These are phyloP conservation scores for Acanthosepion esculentum DNA, from an alignment of 2,888 invertebrate species.

Conservation along the genomic window DNA sequence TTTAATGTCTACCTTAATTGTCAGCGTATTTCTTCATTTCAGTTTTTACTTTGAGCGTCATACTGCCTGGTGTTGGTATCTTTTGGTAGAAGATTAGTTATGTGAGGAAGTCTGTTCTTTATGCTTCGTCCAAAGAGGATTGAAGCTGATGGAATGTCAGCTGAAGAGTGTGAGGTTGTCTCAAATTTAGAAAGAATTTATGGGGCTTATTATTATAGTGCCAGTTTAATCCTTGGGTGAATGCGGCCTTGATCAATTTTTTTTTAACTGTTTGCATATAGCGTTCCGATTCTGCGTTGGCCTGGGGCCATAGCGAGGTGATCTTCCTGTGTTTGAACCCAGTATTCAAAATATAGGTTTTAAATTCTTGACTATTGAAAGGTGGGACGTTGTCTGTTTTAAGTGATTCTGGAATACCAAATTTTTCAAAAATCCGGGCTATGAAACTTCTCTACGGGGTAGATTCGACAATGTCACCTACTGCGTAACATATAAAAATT, in stretches of 20 bases:
- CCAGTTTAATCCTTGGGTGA: constrained; percentile 48
- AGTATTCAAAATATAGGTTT: neutral
- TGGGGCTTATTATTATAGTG: constrained; percentile 51
- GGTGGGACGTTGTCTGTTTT: constrained; percentile 50
- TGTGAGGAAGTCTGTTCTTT: neutral
- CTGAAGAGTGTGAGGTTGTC: constrained; percentile 52
- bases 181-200: constrained; percentile 50
- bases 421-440: no score
- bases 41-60: no score
- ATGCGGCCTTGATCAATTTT: constrained; percentile 46
- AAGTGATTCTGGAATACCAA: constrained; percentile 46
- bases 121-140: neutral
- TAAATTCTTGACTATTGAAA: constrained; percentile 44
- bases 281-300: constrained; percentile 48
- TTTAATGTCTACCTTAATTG: no score
- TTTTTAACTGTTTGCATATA: constrained; percentile 45
- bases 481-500: no score
- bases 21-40: no score
- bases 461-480: no score
- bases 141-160: neutral
- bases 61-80: no score
- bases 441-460: no score
- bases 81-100: neutral
- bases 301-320: constrained; percentile 48
- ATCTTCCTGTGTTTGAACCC: constrained; percentile 46